Evolutionary conservation across 2,113 vertebrate genomes (phyloP).

Genomic region (Channa argus): DNA sequence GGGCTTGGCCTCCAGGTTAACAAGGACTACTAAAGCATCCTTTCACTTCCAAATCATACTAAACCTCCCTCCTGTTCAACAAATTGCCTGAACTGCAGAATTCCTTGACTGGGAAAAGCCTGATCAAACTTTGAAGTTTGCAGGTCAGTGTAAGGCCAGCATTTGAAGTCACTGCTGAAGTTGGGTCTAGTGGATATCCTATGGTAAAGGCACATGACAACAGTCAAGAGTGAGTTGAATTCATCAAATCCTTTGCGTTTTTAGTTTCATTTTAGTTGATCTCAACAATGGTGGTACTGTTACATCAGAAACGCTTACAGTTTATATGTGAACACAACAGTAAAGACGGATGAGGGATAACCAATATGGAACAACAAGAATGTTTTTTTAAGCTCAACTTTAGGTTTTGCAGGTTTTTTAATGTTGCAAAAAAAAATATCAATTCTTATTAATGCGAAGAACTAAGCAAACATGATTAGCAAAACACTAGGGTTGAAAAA

Average conservation of each 20-base stretch:
- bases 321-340: too few relatives aligned
- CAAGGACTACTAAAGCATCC: conserved; percentile 72
- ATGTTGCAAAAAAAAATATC: too few relatives aligned
- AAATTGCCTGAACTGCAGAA: conserved; percentile 78
- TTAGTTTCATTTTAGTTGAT: conserved; percentile 1
- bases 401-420: too few relatives aligned
- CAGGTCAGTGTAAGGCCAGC: conserved; percentile 80
- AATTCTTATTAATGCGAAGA: too few relatives aligned
- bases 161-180: conserved; percentile 72
- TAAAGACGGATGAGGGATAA: background rate
- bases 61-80: conserved; percentile 81
- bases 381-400: too few relatives aligned
- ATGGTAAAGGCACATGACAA: conserved; percentile 42
- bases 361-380: too few relatives aligned
- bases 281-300: too few relatives aligned
- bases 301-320: too few relatives aligned
- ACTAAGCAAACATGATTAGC: too few relatives aligned
- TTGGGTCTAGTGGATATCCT: conserved; percentile 59
- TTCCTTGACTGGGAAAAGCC: conserved; percentile 77
- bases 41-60: conserved; percentile 73
- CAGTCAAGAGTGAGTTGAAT: conserved; percentile 12
- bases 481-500: too few relatives aligned
- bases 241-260: too few relatives aligned
- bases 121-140: conserved; percentile 82
- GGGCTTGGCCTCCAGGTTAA: conserved; percentile 64